phyloP scores from a whole-genome alignment of 1,140 invertebrate genomes.

The Trichonephila clavata region DNA sequence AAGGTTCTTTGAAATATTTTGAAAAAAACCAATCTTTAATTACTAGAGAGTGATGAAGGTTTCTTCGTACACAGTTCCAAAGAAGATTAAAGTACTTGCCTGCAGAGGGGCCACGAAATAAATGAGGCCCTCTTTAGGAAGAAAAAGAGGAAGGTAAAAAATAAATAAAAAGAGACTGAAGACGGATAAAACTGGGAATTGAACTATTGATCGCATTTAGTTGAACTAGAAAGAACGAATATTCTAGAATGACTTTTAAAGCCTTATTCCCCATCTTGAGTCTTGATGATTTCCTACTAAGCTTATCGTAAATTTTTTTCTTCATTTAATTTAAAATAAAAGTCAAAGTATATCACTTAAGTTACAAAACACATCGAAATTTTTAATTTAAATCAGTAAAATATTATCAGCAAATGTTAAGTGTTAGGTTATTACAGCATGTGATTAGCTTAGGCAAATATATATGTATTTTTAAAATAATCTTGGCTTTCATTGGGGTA shows the following conservation, averaged over 20 bases:
- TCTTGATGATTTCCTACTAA: background rate
- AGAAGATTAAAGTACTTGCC: background rate
- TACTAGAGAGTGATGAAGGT: background rate
- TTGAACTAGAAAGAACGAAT: background rate
- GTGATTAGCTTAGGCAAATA: no score
- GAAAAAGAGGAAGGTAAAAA: slow-evolving; percentile 11
- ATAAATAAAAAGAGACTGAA: background rate
- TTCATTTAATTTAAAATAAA: background rate
- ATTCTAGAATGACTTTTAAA: slow-evolving; percentile 2
- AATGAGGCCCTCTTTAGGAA: slow-evolving; percentile 1
- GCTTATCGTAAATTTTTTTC: background rate
- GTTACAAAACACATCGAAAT: background rate
- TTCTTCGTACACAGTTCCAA: background rate
- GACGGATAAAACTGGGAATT: slow-evolving; percentile 12
- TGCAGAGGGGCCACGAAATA: slow-evolving; percentile 5
- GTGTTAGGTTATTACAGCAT: no score
- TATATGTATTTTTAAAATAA: no score
- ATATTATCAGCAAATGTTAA: background rate
- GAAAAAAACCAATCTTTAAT: background rate
- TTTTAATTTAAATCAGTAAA: background rate
- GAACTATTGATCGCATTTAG: slow-evolving; percentile 47
- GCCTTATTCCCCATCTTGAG: background rate
- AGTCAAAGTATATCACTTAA: background rate
- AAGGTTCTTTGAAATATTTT: background rate
- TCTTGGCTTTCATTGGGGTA: no score